These are phyloP conservation scores for Halcyon badia DNA, from an alignment of 2,797 vertebrate species.

Conservation along the genomic window DNA sequence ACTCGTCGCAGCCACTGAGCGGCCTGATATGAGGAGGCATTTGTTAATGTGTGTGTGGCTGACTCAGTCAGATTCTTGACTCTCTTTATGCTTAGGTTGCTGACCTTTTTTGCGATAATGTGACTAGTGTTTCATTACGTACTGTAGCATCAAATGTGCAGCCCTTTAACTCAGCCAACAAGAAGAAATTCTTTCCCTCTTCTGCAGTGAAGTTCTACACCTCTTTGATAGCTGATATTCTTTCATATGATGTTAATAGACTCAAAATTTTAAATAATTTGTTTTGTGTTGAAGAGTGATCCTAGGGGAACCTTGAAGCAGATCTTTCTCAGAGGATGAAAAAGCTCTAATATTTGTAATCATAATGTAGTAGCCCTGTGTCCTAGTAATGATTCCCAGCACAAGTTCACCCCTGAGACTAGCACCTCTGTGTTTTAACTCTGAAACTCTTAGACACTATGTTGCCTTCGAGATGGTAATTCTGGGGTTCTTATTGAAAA, in stretches of 20 bases:
- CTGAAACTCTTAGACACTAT: neutral
- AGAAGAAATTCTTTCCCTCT: neutral
- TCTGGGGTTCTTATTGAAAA: neutral
- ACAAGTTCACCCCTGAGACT: neutral
- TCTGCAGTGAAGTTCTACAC: neutral
- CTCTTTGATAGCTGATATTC: neutral
- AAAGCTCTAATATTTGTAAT: neutral
- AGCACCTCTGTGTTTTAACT: neutral
- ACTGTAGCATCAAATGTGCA: neutral
- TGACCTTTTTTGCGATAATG: neutral
- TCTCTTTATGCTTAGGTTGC: neutral
- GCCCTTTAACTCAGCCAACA: neutral
- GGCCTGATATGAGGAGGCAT: neutral
- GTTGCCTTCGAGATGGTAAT: neutral
- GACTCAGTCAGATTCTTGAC: neutral
- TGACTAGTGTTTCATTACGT: neutral
- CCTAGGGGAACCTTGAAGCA: neutral
- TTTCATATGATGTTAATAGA: neutral
- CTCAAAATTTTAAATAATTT: neutral
- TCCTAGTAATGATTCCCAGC: neutral
- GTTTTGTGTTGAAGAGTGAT: neutral
- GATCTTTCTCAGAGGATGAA: neutral
- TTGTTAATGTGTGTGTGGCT: neutral
- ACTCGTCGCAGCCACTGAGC: neutral
- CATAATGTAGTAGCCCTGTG: neutral